A percentile compares a stretch with the other conserved stretches of the same genome.
Conservation (phyloP, 2,888 invertebrate species). For the Lasioglossum calceatum region DNA sequence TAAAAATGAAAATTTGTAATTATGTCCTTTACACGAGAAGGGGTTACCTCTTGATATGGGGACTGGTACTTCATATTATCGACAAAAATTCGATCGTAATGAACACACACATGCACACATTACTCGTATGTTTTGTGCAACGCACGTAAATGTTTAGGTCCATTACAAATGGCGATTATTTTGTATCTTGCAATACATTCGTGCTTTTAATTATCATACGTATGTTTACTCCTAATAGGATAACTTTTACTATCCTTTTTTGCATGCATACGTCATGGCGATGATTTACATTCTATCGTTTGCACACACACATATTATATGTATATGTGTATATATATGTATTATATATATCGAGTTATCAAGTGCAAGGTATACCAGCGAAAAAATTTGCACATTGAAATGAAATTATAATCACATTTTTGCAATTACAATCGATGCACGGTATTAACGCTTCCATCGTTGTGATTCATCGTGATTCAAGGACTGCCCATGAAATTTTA, state of each 20-base stretch:
- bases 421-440: slow-evolving; percentile 20
- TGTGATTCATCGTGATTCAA: not conserved
- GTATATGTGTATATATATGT: too few species aligned
- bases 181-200: slow-evolving; percentile 31
- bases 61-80: slow-evolving; percentile 5
- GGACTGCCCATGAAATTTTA: not conserved
- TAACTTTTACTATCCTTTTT: not conserved
- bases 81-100: slow-evolving; percentile 30
- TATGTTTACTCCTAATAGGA: not conserved
- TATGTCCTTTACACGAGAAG: not conserved
- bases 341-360: not conserved
- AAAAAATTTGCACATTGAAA: slow-evolving; percentile 13
- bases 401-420: not conserved
- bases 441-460: not conserved
- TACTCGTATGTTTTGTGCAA: slow-evolving; percentile 25
- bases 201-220: slow-evolving; percentile 12
- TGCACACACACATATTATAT: not conserved
- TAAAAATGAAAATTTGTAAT: slow-evolving; percentile 17
- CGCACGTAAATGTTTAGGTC: slow-evolving; percentile 25
- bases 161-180: slow-evolving; percentile 63
- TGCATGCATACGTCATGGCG: not conserved
- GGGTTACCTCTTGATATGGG: not conserved
- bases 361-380: not conserved
- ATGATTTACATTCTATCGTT: not conserved
- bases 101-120: slow-evolving; percentile 32